Conservation (phyloP, 2,113 vertebrate genomes). For the Scatophagus argus region DNA sequence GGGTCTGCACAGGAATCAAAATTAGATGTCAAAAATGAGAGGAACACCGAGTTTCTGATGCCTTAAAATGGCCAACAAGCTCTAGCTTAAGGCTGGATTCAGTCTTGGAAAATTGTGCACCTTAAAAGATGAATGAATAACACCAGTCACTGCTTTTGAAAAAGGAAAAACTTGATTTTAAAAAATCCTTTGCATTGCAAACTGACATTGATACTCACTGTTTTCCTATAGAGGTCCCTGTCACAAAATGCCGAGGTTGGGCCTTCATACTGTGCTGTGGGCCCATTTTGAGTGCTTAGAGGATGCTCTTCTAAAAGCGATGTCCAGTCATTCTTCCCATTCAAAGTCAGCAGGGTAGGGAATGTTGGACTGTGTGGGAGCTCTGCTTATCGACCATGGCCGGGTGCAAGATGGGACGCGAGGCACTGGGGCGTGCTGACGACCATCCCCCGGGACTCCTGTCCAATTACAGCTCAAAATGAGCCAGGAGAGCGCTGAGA, state of each 20-base stretch:
- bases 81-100: not conserved
- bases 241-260: not conserved
- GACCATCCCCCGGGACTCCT: constrained; percentile 66
- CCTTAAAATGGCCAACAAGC: not conserved
- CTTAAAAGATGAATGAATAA: not conserved
- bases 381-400: constrained; percentile 70
- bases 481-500: constrained; percentile 70
- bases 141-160: not conserved
- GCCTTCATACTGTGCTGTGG: not conserved
- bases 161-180: not conserved
- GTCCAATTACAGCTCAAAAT: constrained; percentile 84
- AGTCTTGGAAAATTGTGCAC: not conserved
- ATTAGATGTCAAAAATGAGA: not conserved
- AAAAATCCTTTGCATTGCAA: no score
- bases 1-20: not conserved
- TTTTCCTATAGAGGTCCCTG: no score
- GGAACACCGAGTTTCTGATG: not conserved
- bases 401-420: constrained; percentile 55
- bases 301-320: constrained; percentile 29
- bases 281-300: not conserved
- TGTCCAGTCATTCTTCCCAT: constrained; percentile 28
- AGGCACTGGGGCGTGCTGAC: constrained; percentile 73
- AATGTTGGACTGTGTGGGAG: constrained; percentile 47
- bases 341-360: constrained; percentile 50
- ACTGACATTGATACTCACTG: no score